Percentiles rank a stretch among this genome's conserved stretches.
These are phyloP conservation scores for Horisme vitalbata DNA, from an alignment of 2,888 invertebrate genomes.

Conservation along the genomic window DNA sequence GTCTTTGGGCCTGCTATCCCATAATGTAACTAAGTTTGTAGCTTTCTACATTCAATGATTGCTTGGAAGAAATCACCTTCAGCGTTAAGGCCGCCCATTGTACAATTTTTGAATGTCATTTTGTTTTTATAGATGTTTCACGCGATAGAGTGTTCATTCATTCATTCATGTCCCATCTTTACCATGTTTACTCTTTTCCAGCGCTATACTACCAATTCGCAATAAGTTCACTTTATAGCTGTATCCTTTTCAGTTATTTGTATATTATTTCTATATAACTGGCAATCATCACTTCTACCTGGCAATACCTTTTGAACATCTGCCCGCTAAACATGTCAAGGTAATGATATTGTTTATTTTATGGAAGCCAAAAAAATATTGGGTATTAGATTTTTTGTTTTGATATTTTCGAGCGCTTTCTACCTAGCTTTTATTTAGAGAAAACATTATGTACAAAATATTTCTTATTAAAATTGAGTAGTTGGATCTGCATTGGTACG, in stretches of 20 bases:
- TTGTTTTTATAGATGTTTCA: too few relatives aligned
- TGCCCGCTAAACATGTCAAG: conserved; percentile 15
- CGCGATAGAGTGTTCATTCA: too few relatives aligned
- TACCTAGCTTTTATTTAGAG: too few relatives aligned
- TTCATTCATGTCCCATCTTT: conserved; percentile 1
- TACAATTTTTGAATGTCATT: too few relatives aligned
- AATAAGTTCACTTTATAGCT: conserved; percentile 69
- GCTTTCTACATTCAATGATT: too few relatives aligned
- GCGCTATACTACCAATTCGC: conserved; percentile 72
- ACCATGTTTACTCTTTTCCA: conserved; percentile 49
- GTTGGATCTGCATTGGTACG: too few relatives aligned
- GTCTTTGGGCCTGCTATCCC: too few relatives aligned
- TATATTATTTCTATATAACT: conserved; percentile 36
- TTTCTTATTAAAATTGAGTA: too few relatives aligned
- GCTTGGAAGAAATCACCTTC: too few relatives aligned
- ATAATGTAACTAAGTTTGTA: too few relatives aligned
- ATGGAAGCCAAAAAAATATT: background rate
- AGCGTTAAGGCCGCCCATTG: too few relatives aligned
- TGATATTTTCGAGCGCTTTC: background rate
- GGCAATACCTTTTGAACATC: conserved; percentile 20
- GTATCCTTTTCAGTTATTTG: conserved; percentile 53
- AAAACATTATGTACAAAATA: too few relatives aligned
- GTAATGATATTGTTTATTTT: conserved; percentile 16
- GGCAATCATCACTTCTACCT: conserved; percentile 21
- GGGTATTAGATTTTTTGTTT: background rate